These are phyloP conservation scores for Drosophila varians DNA, from an alignment of 1,140 invertebrate genomes.

Conservation along the genomic window DNA sequence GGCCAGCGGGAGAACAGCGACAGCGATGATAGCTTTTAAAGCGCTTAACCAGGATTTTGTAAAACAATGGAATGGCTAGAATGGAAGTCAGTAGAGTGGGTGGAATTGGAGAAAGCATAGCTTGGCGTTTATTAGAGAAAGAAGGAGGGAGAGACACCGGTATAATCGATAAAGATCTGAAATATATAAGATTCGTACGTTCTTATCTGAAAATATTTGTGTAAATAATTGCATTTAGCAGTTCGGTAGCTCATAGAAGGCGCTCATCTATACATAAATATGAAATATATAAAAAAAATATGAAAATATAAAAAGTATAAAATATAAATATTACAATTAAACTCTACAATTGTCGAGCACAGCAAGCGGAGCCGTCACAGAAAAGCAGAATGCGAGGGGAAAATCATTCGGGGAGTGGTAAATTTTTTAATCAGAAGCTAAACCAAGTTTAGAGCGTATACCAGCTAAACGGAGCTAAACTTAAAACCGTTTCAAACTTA, in stretches of 20 bases:
- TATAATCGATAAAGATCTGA: slow-evolving; percentile 1
- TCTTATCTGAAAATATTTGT: slow-evolving; percentile 45
- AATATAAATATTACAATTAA: slow-evolving; percentile 3
- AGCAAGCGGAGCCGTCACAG: slow-evolving; percentile 74
- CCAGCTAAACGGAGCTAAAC: slow-evolving; percentile 15
- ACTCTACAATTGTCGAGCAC: slow-evolving; percentile 19
- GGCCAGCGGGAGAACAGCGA: slow-evolving; percentile 35
- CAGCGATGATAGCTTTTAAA: slow-evolving; percentile 72
- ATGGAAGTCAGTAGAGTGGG: neutral
- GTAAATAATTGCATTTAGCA: slow-evolving; percentile 71
- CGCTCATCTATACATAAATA: slow-evolving; percentile 1
- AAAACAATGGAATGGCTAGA: slow-evolving; percentile 41
- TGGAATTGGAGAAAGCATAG: slow-evolving; percentile 53
- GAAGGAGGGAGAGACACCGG: slow-evolving; percentile 4
- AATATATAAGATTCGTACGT: slow-evolving; percentile 37
- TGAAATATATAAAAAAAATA: too few relatives aligned
- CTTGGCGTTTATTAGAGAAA: slow-evolving; percentile 47
- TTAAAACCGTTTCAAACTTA: slow-evolving; percentile 39
- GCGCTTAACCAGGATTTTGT: slow-evolving; percentile 49
- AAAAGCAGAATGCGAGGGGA: slow-evolving; percentile 10
- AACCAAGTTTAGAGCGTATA: slow-evolving; percentile 40
- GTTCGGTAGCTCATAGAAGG: slow-evolving; percentile 37
- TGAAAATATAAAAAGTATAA: too few relatives aligned
- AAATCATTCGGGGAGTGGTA: neutral
- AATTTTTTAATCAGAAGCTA: slow-evolving; percentile 50